A percentile compares a stretch with the other conserved stretches of the same genome.
Conservation (phyloP, 2,888 invertebrate genomes). For the Tipula helvola region DNA sequence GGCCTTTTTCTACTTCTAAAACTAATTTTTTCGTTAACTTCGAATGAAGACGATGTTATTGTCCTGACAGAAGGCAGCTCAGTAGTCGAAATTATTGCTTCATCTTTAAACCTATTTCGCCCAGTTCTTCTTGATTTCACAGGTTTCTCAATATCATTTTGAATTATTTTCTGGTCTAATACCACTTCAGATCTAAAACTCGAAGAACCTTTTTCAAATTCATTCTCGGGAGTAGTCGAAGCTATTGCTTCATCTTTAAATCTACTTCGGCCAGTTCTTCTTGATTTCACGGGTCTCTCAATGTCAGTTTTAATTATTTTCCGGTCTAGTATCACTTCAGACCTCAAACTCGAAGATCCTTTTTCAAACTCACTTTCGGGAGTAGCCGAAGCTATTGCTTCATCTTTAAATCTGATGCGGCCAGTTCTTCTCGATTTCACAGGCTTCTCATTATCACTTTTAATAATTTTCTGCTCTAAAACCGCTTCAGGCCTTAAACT, state of each 20-base stretch:
- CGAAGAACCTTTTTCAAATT: not conserved
- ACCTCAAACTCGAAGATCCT: not conserved
- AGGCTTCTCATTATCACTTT: too few species aligned
- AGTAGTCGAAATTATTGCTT: not conserved
- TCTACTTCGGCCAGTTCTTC: not conserved
- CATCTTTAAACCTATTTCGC: not conserved
- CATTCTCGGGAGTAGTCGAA: not conserved
- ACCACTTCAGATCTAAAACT: not conserved
- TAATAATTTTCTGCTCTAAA: too few species aligned
- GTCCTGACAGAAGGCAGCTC: not conserved
- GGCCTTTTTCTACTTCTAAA: not conserved
- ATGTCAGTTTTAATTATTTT: not conserved
- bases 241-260: not conserved
- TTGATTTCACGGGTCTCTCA: not conserved
- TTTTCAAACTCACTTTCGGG: not conserved
- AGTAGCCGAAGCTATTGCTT: too few species aligned
- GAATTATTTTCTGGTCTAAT: not conserved
- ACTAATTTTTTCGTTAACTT: not conserved
- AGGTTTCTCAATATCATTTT: not conserved
- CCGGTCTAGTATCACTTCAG: not conserved
- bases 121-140: not conserved
- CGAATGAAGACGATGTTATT: not conserved
- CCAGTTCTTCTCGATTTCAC: too few species aligned
- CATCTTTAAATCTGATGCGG: too few species aligned
- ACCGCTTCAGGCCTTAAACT: too few species aligned